phyloP scores from a whole-genome alignment of 1,140 invertebrate genomes.

The Cotesia vestalis region DNA sequence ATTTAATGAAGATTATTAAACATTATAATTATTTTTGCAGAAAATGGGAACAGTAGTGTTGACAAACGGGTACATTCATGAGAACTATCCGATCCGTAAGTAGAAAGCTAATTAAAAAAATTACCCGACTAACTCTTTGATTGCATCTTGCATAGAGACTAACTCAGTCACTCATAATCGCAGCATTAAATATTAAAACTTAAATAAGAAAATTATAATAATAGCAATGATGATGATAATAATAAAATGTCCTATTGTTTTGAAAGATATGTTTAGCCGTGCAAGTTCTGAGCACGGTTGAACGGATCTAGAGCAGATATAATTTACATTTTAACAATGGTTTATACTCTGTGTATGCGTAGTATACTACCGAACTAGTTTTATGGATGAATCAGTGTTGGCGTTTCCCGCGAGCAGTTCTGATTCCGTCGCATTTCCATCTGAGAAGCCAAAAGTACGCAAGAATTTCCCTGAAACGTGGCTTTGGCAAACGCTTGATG shows the following conservation, averaged over 20 bases:
- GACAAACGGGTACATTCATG: conserved; percentile 76
- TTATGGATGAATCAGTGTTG: conserved; percentile 52
- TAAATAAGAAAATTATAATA: not conserved
- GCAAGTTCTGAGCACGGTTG: conserved; percentile 2
- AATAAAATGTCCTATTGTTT: conserved; percentile 1
- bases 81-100: conserved; percentile 71
- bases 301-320: conserved; percentile 9
- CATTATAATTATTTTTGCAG: conserved; percentile 59
- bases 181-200: conserved; percentile 23
- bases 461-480: conserved; percentile 74
- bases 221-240: not conserved
- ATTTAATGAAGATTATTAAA: not conserved
- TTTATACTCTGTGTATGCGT: conserved; percentile 42
- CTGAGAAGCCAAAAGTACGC: conserved; percentile 65
- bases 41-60: conserved; percentile 81
- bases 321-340: conserved; percentile 22
- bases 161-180: conserved; percentile 21
- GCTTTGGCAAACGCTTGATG: conserved; percentile 70
- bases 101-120: conserved; percentile 43
- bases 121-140: conserved; percentile 21
- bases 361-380: conserved; percentile 68
- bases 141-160: conserved; percentile 30
- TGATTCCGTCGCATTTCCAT: conserved; percentile 51
- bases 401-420: conserved; percentile 51
- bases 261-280: not conserved